Conservation (phyloP, 2,113 vertebrate species). For the Paedocypris sp. region DNA sequence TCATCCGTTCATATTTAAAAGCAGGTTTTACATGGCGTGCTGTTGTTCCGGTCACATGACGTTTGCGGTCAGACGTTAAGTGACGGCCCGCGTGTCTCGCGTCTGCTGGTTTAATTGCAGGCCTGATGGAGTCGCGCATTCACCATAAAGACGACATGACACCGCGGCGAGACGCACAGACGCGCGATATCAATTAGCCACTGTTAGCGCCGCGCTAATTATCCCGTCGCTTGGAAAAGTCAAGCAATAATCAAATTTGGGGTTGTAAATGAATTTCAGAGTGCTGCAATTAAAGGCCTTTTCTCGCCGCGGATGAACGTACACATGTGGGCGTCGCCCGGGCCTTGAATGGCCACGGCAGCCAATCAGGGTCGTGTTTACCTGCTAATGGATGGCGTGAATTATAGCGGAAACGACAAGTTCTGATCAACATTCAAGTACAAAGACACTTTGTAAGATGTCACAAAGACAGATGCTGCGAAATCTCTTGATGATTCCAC, state of each 20-base stretch:
- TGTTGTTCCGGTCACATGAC: no score
- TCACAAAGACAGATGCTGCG: no score
- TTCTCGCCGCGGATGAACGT: conserved; percentile 21
- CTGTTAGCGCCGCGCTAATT: conserved; percentile 32
- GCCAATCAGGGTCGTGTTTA: conserved; percentile 34
- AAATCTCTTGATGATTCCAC: no score
- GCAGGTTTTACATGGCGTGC: no score
- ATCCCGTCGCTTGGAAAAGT: conserved; percentile 30
- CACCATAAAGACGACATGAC: conserved; percentile 29
- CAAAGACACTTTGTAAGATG: neutral
- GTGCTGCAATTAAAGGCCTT: conserved; percentile 36
- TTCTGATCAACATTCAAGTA: conserved; percentile 1
- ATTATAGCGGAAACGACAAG: conserved; percentile 11
- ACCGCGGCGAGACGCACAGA: conserved; percentile 26
- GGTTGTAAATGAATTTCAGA: conserved; percentile 36
- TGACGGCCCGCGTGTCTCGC: conserved; percentile 24
- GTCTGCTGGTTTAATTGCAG: conserved; percentile 52
- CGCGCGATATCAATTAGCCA: conserved; percentile 32
- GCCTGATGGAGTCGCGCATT: conserved; percentile 37
- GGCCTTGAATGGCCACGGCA: conserved; percentile 17
- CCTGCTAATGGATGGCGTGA: conserved; percentile 26
- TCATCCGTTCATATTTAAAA: no score
- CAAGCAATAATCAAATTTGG: conserved; percentile 35
- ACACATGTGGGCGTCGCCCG: conserved; percentile 19
- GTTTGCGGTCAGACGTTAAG: no score